phyloP scores from a whole-genome alignment of 2,888 invertebrate species.

The Volucella bombylans region DNA sequence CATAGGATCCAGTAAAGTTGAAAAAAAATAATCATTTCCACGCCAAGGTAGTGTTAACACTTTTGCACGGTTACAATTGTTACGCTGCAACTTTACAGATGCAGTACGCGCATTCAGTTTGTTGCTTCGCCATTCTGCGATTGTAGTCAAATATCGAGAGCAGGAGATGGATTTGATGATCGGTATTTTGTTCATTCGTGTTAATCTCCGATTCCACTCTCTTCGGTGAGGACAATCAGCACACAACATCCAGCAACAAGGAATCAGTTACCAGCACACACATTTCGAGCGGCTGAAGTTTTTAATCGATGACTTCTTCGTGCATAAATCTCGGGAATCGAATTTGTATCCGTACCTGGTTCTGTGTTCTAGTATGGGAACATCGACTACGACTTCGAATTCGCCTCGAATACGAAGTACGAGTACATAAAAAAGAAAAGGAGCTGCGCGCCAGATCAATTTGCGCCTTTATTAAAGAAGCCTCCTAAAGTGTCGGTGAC shows the following conservation, averaged over 20 bases:
- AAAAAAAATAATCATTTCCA: slow-evolving; percentile 9
- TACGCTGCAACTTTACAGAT: slow-evolving; percentile 49
- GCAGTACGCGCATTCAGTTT: slow-evolving; percentile 15
- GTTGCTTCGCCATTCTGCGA: slow-evolving; percentile 23
- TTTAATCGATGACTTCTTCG: slow-evolving; percentile 71
- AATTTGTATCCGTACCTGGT: slow-evolving; percentile 48
- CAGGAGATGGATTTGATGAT: slow-evolving; percentile 57
- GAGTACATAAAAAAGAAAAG: slow-evolving; percentile 9
- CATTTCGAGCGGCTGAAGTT: slow-evolving; percentile 35
- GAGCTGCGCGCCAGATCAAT: slow-evolving; percentile 70
- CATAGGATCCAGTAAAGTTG: background rate
- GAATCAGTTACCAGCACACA: slow-evolving; percentile 15
- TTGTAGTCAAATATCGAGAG: slow-evolving; percentile 53
- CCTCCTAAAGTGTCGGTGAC: slow-evolving; percentile 68
- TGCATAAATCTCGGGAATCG: slow-evolving; percentile 65
- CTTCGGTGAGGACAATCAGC: slow-evolving; percentile 38
- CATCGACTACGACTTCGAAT: slow-evolving; percentile 2
- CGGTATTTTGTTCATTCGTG: slow-evolving; percentile 70
- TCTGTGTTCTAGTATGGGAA: slow-evolving; percentile 28
- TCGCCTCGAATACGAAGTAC: background rate
- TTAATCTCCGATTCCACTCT: slow-evolving; percentile 57
- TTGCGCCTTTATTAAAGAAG: slow-evolving; percentile 67
- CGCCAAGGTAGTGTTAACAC: slow-evolving; percentile 51
- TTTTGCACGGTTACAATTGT: slow-evolving; percentile 62
- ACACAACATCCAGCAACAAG: slow-evolving; percentile 20